Conservation (phyloP, 2,888 invertebrate genomes). For the Azorinus chamasolen region DNA sequence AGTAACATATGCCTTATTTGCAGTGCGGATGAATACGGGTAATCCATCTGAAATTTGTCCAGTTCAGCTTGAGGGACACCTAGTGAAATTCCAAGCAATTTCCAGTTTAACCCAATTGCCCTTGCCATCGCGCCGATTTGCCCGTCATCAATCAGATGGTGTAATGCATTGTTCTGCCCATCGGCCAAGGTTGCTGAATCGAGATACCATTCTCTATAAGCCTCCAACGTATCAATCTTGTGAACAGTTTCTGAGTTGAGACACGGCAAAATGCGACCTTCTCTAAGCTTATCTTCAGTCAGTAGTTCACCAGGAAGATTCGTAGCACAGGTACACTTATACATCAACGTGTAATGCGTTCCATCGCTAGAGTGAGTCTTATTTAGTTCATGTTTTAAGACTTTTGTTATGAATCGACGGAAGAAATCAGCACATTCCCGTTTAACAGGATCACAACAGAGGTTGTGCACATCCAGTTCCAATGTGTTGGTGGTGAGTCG, state of each 20-base stretch:
- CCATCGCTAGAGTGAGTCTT: conserved; percentile 5
- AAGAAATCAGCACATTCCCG: background rate
- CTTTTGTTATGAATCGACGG: conserved; percentile 10
- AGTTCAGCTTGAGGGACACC: conserved; percentile 11
- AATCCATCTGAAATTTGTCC: conserved; percentile 23
- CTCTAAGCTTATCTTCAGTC: background rate
- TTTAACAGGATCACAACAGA: conserved; percentile 1
- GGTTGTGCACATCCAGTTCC: conserved; percentile 6
- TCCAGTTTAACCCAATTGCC: conserved; percentile 29
- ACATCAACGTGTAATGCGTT: conserved; percentile 7
- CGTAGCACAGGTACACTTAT: background rate
- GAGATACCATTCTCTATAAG: conserved; percentile 14
- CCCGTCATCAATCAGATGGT: conserved; percentile 1
- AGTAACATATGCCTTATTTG: conserved; percentile 17
- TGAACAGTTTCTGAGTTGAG: background rate
- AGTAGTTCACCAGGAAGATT: background rate
- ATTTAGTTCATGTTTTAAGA: conserved; percentile 11
- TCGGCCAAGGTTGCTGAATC: conserved; percentile 1
- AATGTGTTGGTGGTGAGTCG: conserved; percentile 15
- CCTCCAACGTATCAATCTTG: background rate
- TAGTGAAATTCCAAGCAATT: conserved; percentile 19
- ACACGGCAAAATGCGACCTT: conserved; percentile 1
- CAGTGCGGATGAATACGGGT: background rate
- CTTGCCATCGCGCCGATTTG: conserved; percentile 9
- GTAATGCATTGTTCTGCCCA: background rate